Evolutionary conservation across 92 coral and sea anemone genomes (phyloP).

Genomic region (Phenganax marumi): DNA sequence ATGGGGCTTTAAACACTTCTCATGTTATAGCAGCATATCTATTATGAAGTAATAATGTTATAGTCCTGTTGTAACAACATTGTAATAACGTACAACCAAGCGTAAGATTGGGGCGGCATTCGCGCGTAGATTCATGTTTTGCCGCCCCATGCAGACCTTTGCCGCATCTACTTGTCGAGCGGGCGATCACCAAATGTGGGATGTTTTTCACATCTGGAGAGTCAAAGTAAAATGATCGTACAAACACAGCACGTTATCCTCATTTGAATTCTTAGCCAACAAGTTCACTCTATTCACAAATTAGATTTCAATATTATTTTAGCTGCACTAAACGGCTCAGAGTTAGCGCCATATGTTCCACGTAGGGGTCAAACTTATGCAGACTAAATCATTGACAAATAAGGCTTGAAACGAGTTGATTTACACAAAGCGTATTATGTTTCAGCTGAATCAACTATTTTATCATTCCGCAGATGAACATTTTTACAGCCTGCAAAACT

Average conservation of each 20-base stretch:
- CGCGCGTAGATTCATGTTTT: too few species aligned
- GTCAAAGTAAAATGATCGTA: conserved; percentile 8
- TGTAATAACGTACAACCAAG: too few species aligned
- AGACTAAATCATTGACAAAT: background rate
- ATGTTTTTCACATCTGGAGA: conserved; percentile 15
- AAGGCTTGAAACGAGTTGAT: background rate
- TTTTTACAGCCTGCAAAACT: background rate
- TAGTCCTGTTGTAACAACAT: too few species aligned
- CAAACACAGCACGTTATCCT: conserved; percentile 22
- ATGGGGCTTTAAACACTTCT: too few species aligned
- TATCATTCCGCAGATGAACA: background rate
- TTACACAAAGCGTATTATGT: background rate
- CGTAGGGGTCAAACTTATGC: background rate
- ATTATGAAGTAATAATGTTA: too few species aligned
- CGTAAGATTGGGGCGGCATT: too few species aligned
- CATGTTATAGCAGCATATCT: too few species aligned
- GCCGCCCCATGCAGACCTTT: too few species aligned
- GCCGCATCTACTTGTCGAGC: too few species aligned
- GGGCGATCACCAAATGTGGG: too few species aligned
- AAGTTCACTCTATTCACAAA: background rate
- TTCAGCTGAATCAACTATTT: background rate
- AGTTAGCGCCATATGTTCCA: background rate
- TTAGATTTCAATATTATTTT: conserved; percentile 18
- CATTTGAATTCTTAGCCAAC: background rate
- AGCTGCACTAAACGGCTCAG: background rate